Conservation (phyloP, 2,888 invertebrate species). For the Lampropteryx suffumata region DNA sequence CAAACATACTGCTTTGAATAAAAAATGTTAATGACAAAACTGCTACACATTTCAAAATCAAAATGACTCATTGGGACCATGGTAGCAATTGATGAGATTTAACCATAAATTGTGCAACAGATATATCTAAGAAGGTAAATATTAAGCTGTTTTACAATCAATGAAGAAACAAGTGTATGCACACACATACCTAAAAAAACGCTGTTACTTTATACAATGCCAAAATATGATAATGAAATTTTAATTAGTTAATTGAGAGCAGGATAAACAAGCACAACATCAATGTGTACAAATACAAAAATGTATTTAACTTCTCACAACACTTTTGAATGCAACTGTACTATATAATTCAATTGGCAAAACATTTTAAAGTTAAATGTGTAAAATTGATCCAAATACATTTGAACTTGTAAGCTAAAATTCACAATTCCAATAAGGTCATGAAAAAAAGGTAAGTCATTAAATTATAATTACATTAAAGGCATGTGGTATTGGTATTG, state of each 20-base stretch:
- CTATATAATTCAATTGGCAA: constrained; percentile 12
- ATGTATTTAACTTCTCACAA: constrained; percentile 19
- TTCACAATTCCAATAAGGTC: constrained; percentile 5
- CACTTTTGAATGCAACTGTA: constrained; percentile 19
- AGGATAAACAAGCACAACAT: background rate
- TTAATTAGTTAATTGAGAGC: no score
- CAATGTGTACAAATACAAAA: constrained; percentile 17
- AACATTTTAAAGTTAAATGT: constrained; percentile 5
- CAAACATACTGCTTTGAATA: constrained; percentile 51
- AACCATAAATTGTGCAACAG: constrained; percentile 53
- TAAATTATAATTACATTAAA: constrained; percentile 16
- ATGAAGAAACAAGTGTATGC: no score
- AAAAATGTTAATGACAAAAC: constrained; percentile 51
- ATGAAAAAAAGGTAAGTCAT: constrained; percentile 2
- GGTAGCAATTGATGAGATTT: constrained; percentile 37
- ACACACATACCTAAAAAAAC: no score
- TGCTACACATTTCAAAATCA: constrained; percentile 62
- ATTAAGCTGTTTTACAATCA: no score
- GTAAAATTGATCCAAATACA: constrained; percentile 16
- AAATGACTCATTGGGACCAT: constrained; percentile 64
- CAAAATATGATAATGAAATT: no score
- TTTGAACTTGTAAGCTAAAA: constrained; percentile 10
- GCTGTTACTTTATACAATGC: no score
- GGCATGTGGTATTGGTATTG: constrained; percentile 28
- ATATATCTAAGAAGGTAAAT: constrained; percentile 1